These are phyloP conservation scores for Aptenodytes forsteri DNA, from an alignment of 2,113 vertebrate species.

Conservation along the genomic window DNA sequence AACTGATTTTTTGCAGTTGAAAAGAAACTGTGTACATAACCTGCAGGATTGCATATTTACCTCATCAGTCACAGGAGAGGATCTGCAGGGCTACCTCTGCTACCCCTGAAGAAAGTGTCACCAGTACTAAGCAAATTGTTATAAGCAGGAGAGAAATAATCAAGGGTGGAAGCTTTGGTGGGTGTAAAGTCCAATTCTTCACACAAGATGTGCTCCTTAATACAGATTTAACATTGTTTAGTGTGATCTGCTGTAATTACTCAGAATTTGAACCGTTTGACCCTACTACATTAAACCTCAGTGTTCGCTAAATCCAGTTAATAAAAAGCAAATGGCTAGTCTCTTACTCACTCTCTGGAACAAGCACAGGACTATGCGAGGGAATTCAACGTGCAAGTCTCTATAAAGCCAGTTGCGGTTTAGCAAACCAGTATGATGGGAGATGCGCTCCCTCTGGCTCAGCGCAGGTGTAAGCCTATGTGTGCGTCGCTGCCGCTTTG, in stretches of 20 bases:
- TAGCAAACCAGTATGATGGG: not conserved
- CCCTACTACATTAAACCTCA: not conserved
- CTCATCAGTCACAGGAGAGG: not conserved
- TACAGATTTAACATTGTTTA: not conserved
- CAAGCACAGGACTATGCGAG: not conserved
- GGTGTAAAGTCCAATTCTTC: not conserved
- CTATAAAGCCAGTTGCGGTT: not conserved
- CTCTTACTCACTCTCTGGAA: not conserved
- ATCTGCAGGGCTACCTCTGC: not conserved
- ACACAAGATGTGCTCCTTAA: not conserved
- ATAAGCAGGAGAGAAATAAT: not conserved
- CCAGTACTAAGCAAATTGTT: not conserved
- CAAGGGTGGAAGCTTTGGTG: not conserved
- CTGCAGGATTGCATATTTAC: not conserved
- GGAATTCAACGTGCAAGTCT: not conserved
- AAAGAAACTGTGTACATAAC: not conserved
- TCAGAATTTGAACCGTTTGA: not conserved
- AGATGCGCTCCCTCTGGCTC: not conserved
- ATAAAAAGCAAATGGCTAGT: not conserved
- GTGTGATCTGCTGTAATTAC: not conserved
- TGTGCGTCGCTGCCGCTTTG: not conserved
- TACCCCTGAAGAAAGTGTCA: not conserved
- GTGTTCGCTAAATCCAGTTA: not conserved
- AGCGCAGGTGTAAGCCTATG: constrained; percentile 3
- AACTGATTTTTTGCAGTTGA: not conserved